phyloP scores from a whole-genome alignment of 1,140 invertebrate genomes.

The Drosophila nannoptera region DNA sequence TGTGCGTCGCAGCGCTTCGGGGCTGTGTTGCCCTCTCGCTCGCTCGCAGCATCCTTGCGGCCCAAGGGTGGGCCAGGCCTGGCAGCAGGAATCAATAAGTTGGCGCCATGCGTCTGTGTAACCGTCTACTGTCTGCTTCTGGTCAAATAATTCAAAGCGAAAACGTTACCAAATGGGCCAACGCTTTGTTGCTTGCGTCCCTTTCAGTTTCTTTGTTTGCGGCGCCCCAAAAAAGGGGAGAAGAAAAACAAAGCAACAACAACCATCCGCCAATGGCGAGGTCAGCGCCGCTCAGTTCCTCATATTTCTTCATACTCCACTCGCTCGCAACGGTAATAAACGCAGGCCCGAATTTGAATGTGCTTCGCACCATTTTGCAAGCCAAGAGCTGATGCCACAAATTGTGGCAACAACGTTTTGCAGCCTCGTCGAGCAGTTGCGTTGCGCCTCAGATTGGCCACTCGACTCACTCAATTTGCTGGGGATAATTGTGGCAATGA shows the following conservation, averaged over 20 bases:
- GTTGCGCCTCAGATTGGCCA: slow-evolving; percentile 6
- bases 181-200: slow-evolving; percentile 46
- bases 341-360: slow-evolving; percentile 22
- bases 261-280: slow-evolving; percentile 40
- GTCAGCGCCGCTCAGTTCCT: slow-evolving; percentile 39
- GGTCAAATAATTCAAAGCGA: slow-evolving; percentile 68
- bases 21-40: slow-evolving; percentile 19
- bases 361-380: slow-evolving; percentile 25
- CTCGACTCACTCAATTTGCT: slow-evolving; percentile 46
- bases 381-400: slow-evolving; percentile 39
- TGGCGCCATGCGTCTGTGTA: slow-evolving; percentile 76
- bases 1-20: slow-evolving; percentile 21
- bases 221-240: slow-evolving; percentile 16
- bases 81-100: slow-evolving; percentile 69
- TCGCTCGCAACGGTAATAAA: neutral
- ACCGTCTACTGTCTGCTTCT: slow-evolving; percentile 72
- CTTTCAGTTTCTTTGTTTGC: slow-evolving; percentile 66
- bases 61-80: slow-evolving; percentile 13
- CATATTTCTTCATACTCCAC: neutral
- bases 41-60: slow-evolving; percentile 57
- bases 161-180: slow-evolving; percentile 60
- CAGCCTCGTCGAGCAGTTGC: slow-evolving; percentile 19
- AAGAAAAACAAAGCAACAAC: slow-evolving; percentile 4
- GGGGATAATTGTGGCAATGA: slow-evolving; percentile 55
- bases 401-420: slow-evolving; percentile 39